Evolutionary conservation across 1,140 invertebrate genomes (phyloP).

Genomic region (Apis cerana): DNA sequence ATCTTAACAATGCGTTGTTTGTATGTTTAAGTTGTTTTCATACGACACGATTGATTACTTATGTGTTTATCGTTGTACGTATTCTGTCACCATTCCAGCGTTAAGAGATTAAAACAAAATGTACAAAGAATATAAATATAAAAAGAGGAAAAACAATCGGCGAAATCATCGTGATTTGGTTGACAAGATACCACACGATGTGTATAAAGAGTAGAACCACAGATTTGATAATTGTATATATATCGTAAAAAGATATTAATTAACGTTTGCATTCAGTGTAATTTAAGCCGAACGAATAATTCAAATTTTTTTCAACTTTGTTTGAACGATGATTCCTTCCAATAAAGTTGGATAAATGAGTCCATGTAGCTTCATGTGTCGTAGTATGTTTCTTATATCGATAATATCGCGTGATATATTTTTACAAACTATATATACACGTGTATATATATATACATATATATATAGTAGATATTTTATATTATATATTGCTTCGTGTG

Average conservation of each 20-base stretch:
- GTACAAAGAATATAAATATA: not conserved
- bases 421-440: not conserved
- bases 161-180: not conserved
- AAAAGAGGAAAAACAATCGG: not conserved
- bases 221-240: not conserved
- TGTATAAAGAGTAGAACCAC: not conserved
- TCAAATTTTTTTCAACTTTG: not conserved
- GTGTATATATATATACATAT: not conserved
- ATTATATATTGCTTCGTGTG: slow-evolving; percentile 18
- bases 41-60: slow-evolving; percentile 37
- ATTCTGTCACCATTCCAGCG: slow-evolving; percentile 2
- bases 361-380: slow-evolving; percentile 1
- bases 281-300: not conserved
- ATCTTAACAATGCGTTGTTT: slow-evolving; percentile 54
- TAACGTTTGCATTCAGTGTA: not conserved
- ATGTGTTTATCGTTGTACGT: slow-evolving; percentile 29
- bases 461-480: slow-evolving; percentile 7
- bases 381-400: not conserved
- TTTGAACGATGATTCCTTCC: not conserved
- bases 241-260: not conserved
- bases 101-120: slow-evolving; percentile 24
- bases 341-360: not conserved
- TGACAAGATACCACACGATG: not conserved
- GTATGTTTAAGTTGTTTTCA: slow-evolving; percentile 55
- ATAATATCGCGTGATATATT: not conserved